Evolutionary conservation across 2,797 vertebrate genomes (phyloP), one percentile per base, ranked within the genome.

Genomic region (Glossophaga mutica): DNA sequence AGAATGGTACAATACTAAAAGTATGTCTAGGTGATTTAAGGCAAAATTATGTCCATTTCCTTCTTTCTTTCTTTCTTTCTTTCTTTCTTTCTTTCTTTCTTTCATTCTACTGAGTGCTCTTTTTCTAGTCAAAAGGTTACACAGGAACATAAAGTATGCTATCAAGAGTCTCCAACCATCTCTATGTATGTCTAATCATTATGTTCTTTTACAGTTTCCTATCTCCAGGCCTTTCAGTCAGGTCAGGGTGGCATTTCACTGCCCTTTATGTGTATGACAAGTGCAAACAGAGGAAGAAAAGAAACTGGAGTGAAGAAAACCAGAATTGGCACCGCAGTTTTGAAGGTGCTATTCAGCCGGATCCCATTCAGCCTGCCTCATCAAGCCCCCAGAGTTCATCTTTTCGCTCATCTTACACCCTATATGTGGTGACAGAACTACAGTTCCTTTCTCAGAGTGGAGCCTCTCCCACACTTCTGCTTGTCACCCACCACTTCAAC

Each of bases 191-290:
- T 85, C 82, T 88, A 65, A 52, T 91, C 29, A 39, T 92, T 92
- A 89, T 46, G 48, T 94, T 88, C 87, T 90, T 91, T 95, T 70
- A 74, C 48, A 92, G 55, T 88, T 96, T 95, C 81, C 0, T 42
- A 82, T 94, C 83, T 91, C 67, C 34, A 82, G 46, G 57, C 50
- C 44, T 94, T 94, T 94, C 94, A 65, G 26, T n/a, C 55, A 14
- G 44, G 50, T 71, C 92, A 91, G 22, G 34, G 21, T 96, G 96
- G 85, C 92, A 97, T 96, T 97, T 97, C 50, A 8, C 55, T 95
- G 95, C 92, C 95, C 94, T 97, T 97, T 97, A 55, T 88, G 19
- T 68, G 55, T 76, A 74, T 90, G 87, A 92, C 92, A 92, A 94
- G 81, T 88, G 83, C 87, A 96, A 92, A 82, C 16, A 55, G 32